Evolutionary conservation across 2,113 vertebrate species (phyloP).

Genomic region (Percina caprodes): DNA sequence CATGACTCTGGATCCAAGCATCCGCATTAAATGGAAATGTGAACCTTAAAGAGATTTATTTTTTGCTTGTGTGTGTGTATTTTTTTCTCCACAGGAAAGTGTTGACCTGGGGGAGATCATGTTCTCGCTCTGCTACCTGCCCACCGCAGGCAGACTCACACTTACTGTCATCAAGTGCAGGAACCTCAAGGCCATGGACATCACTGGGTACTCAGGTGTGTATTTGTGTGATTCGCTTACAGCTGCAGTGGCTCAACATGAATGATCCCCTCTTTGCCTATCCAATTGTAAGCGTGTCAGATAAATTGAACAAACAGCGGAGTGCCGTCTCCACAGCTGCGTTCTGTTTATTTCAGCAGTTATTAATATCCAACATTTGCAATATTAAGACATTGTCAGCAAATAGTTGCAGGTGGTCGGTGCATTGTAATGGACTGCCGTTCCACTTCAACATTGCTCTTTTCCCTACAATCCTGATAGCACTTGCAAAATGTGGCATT

Average conservation of each 20-base stretch:
- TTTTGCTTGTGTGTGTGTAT: slow-evolving; percentile 41
- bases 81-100: slow-evolving; percentile 88
- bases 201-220: slow-evolving; percentile 96
- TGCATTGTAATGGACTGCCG: slow-evolving; percentile 44
- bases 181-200: slow-evolving; percentile 99
- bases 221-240: background rate
- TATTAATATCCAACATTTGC: slow-evolving; percentile 58
- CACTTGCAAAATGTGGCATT: slow-evolving; percentile 59
- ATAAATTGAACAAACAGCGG: slow-evolving; percentile 40
- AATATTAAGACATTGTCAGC: slow-evolving; percentile 62
- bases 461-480: slow-evolving; percentile 19
- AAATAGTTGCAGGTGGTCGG: slow-evolving; percentile 46
- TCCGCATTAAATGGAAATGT: slow-evolving; percentile 12
- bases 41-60: slow-evolving; percentile 7
- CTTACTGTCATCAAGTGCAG: slow-evolving; percentile 98
- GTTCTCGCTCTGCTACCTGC: slow-evolving; percentile 99
- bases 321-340: background rate
- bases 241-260: slow-evolving; percentile 20
- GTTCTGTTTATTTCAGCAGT: slow-evolving; percentile 52
- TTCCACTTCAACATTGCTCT: slow-evolving; percentile 40
- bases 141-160: slow-evolving; percentile 96
- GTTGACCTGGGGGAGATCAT: slow-evolving; percentile 99
- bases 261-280: slow-evolving; percentile 4
- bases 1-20: slow-evolving; percentile 3
- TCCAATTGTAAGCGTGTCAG: slow-evolving; percentile 37